Conservation (phyloP, 2,113 vertebrate genomes). For the Carollia perspicillata region DNA sequence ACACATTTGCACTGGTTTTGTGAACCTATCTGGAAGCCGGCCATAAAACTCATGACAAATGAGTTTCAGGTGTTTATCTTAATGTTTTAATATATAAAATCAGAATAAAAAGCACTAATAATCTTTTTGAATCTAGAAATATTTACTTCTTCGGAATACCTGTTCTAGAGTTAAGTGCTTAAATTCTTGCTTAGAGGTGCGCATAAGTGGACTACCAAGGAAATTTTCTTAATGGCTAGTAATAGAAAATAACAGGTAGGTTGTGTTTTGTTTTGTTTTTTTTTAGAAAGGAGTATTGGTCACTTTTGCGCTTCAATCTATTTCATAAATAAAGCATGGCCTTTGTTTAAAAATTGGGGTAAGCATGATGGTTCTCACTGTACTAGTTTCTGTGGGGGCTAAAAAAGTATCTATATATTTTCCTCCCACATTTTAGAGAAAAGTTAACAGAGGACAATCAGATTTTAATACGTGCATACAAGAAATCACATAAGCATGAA, state of each 20-base stretch:
- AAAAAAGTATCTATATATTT: not conserved
- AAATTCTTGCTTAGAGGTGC: not conserved
- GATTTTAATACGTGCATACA: not conserved
- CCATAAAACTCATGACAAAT: not conserved
- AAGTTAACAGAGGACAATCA: not conserved
- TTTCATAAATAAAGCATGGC: not conserved
- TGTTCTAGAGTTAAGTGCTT: not conserved
- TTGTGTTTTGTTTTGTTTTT: not conserved
- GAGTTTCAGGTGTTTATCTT: not conserved
- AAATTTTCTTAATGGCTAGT: not conserved
- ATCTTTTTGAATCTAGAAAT: not conserved
- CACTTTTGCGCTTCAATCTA: not conserved
- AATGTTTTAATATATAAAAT: conserved; percentile 12
- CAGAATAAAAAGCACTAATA: not conserved
- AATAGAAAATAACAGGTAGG: not conserved
- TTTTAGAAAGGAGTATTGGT: not conserved
- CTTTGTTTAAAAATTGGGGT: not conserved
- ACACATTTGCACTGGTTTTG: not conserved
- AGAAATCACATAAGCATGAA: not conserved
- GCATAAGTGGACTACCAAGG: not conserved
- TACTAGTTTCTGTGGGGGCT: not conserved
- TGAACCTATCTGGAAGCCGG: not conserved
- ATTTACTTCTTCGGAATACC: not conserved
- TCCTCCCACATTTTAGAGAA: not conserved
- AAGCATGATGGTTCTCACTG: not conserved